These are phyloP conservation scores for Mesoligia furuncula DNA, from an alignment of 2,888 invertebrate species.

Conservation along the genomic window DNA sequence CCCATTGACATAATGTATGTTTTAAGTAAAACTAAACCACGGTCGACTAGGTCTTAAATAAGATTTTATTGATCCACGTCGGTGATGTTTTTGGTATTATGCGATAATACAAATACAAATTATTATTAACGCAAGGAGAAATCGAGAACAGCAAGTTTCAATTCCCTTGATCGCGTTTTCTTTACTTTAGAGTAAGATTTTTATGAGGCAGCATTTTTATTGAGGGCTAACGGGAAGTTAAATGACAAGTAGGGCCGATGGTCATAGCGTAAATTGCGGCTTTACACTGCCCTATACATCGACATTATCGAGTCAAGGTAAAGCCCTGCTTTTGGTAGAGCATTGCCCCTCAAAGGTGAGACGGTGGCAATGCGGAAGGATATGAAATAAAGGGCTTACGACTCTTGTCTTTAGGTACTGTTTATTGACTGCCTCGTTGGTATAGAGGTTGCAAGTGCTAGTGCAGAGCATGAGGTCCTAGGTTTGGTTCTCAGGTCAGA, in stretches of 20 bases:
- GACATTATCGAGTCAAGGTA: constrained; percentile 18
- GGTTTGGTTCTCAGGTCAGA: not conserved
- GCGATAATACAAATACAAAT: constrained; percentile 34
- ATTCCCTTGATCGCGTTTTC: constrained; percentile 53
- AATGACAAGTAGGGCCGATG: constrained; percentile 15
- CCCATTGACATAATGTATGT: constrained; percentile 33
- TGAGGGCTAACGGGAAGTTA: constrained; percentile 44
- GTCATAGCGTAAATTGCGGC: constrained; percentile 5
- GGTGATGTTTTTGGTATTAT: constrained; percentile 55
- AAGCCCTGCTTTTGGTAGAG: constrained; percentile 21
- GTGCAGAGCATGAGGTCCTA: not conserved
- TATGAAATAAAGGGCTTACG: not conserved
- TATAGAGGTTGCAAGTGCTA: not conserved
- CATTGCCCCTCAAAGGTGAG: not conserved
- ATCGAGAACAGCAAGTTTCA: constrained; percentile 30
- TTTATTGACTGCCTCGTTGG: not conserved
- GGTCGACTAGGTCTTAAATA: constrained; percentile 54
- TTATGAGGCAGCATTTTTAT: constrained; percentile 48
- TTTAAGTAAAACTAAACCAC: constrained; percentile 41
- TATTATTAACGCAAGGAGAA: constrained; percentile 36
- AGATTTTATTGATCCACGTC: constrained; percentile 47
- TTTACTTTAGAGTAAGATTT: constrained; percentile 26
- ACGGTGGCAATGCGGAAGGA: constrained; percentile 28
- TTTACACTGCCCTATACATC: not conserved
- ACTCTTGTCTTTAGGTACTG: not conserved